Conservation (phyloP, 2,113 vertebrate genomes). For the Podarcis raffonei region DNA sequence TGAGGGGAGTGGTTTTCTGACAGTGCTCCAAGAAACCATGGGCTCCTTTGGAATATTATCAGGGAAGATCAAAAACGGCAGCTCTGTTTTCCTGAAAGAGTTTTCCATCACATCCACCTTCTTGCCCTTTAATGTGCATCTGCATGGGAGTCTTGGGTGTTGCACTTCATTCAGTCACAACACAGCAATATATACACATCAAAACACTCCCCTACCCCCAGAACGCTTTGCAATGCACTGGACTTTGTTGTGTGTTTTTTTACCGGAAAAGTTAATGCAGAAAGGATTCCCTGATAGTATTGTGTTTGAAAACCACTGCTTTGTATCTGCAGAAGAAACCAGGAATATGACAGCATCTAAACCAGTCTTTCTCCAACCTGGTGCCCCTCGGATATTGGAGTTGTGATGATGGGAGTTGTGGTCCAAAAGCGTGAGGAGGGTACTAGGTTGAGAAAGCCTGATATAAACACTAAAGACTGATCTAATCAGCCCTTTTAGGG, state of each 20-base stretch:
- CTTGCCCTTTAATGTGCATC: background rate
- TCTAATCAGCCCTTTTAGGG: background rate
- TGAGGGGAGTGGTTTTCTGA: background rate
- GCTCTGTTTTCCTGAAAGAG: background rate
- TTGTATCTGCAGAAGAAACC: background rate
- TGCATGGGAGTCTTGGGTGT: background rate
- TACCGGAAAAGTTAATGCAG: background rate
- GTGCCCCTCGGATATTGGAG: background rate
- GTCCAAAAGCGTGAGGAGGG: too few species aligned
- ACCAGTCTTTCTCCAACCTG: background rate
- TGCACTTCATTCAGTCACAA: background rate
- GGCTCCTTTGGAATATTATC: background rate
- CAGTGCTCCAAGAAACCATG: background rate
- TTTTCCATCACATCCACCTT: too few species aligned
- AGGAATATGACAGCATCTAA: slow-evolving; percentile 6
- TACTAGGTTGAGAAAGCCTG: too few species aligned
- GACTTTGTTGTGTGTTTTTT: background rate
- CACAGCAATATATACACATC: background rate
- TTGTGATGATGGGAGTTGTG: too few species aligned
- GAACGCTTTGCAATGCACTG: background rate
- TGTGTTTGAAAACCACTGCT: background rate
- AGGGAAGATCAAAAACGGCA: background rate
- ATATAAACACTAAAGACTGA: too few species aligned
- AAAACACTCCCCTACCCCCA: too few species aligned
- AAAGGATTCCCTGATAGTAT: background rate